Base-by-base conservation (phyloP, 2,113 vertebrate species). In the Rhea pennata region DNA sequence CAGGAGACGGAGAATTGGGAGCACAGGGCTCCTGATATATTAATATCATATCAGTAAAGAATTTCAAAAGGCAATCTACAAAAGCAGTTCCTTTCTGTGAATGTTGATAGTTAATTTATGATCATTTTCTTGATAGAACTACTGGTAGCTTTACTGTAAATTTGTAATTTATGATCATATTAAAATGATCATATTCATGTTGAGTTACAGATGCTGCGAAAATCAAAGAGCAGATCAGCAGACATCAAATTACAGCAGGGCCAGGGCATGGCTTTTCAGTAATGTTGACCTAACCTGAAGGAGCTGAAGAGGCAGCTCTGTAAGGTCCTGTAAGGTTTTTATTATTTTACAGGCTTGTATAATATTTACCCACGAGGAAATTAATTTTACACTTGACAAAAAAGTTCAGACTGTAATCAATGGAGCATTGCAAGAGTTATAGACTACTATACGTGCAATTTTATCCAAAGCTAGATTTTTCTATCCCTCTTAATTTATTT, bases 161-260 rank as follows among this genome's bases (percentile, higher is more conserved):
- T 84, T 73, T 72, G 76, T 44, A 76, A 70, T 85, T 93, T 72
- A 70, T 75, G 53, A 80, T 86, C 44, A 62, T 79, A 82, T 91
- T 86, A 31, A n/a, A 92, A 80, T n/a, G n/a, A n/a, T n/a, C n/a
- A n/a, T n/a, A 94, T 85, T 51, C 53, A 73, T 61, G 39, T 26
- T 50, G 84, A 85, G 51, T 78, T 93, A 81, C 26, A 80, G 61
- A 72, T 78, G 48, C 11, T 91, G 64, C 83, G 86, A 86, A 95
- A 90, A 90, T 62, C 40, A 77, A 95, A 87, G 31, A 40, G n/a
- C 65, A 65, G 64, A 91, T 70, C 62, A 65, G 24, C 15, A 74
- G 44, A 75, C 21, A 48, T 67, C 54, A 75, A 87, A 89, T 92
- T 79, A 78, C 2, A 0, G 9, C 50, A 50, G 21, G 84, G 89